Base-by-base conservation (phyloP, 2,113 vertebrate genomes). In the Oreochromis aureus region DNA sequence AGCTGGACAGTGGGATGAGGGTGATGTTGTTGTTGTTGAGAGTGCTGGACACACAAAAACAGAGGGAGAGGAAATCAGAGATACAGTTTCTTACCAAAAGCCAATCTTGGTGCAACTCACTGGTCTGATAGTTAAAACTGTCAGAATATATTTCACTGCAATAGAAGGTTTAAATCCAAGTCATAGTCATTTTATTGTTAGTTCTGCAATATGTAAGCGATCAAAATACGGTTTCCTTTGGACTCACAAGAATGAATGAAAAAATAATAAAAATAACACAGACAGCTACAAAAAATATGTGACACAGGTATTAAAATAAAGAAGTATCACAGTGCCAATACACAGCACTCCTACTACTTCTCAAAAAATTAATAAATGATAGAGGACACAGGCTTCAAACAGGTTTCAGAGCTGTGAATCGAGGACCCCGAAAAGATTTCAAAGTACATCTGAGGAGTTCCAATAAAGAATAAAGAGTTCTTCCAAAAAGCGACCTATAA, bases 1-100 rank as follows among this genome's bases (percentile, higher is more conserved):
- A 99, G 96, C 99, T 99, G 95, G 98, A 99, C 90, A 99, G 97
- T 16, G 98, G 98, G 95, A 99, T 99, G 92, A 98, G 98, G 85
- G 97, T 99, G 95, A 99, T 99, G 96, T 99, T 99, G 97, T 99
- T 99, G 91, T 99, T 99, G 96, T 99, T 99, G 97, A 99, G 98
- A 46, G 99, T 99, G 90, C 99, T 99, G 94, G 48, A 90, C 5
- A 18, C 34, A 89, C 73, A 88, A 24, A 91, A n/a, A 78, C 10
- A 89, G 55, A 71, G 16, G 48, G 48, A 32, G 1, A 7, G 18
- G 8, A 19, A 59, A 30, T 78, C 71, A 41, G 24, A 82, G 54
- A 89, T 86, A 86, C n/a, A 91, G 53, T 48, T 27, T 80, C 87
- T 91, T 87, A 93, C 30, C 90, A 82, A 93, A 78, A 78, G 24